Evolutionary conservation across 2,113 vertebrate genomes (phyloP).

Genomic region (Paradoxurus hermaphroditus): DNA sequence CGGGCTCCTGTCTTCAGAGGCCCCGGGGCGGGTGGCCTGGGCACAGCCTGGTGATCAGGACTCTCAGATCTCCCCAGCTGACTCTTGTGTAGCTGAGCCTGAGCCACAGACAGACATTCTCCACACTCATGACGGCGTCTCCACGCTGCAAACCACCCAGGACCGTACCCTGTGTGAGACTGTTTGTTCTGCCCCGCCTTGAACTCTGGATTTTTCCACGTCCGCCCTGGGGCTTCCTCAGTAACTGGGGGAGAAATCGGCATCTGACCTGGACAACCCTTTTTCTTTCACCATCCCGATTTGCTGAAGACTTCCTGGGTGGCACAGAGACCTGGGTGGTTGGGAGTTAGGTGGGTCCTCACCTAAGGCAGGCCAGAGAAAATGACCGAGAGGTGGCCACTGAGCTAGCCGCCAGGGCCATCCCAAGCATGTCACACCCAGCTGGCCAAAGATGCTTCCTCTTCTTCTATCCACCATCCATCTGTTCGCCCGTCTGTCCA

Average conservation of each 20-base stretch:
- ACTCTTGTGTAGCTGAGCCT: not conserved
- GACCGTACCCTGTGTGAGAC: not conserved
- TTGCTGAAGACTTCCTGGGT: not conserved
- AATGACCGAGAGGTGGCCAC: not conserved
- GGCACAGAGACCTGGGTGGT: not conserved
- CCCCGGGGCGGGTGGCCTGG: not conserved
- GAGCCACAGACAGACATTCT: not conserved
- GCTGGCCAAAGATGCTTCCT: too few relatives aligned
- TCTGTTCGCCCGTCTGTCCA: not conserved
- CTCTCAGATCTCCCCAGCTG: not conserved
- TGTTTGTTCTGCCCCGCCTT: not conserved
- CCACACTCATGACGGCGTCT: not conserved
- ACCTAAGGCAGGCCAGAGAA: not conserved
- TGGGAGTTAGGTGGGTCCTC: too few relatives aligned
- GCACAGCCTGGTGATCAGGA: not conserved
- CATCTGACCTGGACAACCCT: not conserved
- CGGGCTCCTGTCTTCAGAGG: not conserved
- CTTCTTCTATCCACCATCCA: not conserved
- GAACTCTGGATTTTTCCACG: not conserved
- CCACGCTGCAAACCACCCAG: rapidly evolving
- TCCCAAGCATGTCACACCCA: rapidly evolving
- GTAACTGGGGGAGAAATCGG: not conserved
- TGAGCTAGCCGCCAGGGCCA: not conserved
- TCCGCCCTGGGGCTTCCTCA: not conserved
- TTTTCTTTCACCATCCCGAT: not conserved